These are phyloP conservation scores for Aspidiotus rigidus DNA, from an alignment of 2,888 invertebrate genomes.

Conservation along the genomic window DNA sequence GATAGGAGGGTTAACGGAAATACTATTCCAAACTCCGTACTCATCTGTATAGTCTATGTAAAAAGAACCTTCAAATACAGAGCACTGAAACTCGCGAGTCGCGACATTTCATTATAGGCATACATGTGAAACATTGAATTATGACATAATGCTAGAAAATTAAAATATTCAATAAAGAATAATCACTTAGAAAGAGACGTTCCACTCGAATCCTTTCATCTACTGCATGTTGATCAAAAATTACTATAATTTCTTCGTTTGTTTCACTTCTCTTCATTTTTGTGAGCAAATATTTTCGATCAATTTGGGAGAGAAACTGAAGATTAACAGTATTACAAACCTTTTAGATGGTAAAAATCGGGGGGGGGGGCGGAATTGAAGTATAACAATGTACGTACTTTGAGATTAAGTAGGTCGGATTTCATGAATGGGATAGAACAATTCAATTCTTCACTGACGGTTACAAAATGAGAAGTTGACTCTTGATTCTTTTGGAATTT, in stretches of 20 bases:
- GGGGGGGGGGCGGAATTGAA: too few relatives aligned
- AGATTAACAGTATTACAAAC: slow-evolving; percentile 15
- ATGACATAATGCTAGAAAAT: not conserved
- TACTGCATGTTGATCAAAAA: slow-evolving; percentile 82
- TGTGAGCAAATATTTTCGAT: slow-evolving; percentile 59
- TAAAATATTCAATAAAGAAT: not conserved
- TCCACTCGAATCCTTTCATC: slow-evolving; percentile 75
- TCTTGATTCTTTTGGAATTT: slow-evolving; percentile 2
- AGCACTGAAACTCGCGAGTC: too few relatives aligned
- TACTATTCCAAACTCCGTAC: slow-evolving; percentile 38
- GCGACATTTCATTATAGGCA: too few relatives aligned
- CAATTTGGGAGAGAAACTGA: slow-evolving; percentile 64
- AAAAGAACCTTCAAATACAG: too few relatives aligned
- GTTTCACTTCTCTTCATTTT: slow-evolving; percentile 40
- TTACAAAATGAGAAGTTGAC: not conserved
- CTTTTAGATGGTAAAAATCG: too few relatives aligned
- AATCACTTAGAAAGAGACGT: slow-evolving; percentile 52
- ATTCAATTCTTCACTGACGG: not conserved
- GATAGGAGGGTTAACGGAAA: slow-evolving; percentile 39
- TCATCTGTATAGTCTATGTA: slow-evolving; percentile 46
- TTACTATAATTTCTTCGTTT: slow-evolving; percentile 45
- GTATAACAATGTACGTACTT: not conserved
- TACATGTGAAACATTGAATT: too few relatives aligned
- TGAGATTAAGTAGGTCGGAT: slow-evolving; percentile 5
- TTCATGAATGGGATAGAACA: slow-evolving; percentile 12